phyloP scores from a whole-genome alignment of 2,113 vertebrate species.

The Sprattus sprattus region DNA sequence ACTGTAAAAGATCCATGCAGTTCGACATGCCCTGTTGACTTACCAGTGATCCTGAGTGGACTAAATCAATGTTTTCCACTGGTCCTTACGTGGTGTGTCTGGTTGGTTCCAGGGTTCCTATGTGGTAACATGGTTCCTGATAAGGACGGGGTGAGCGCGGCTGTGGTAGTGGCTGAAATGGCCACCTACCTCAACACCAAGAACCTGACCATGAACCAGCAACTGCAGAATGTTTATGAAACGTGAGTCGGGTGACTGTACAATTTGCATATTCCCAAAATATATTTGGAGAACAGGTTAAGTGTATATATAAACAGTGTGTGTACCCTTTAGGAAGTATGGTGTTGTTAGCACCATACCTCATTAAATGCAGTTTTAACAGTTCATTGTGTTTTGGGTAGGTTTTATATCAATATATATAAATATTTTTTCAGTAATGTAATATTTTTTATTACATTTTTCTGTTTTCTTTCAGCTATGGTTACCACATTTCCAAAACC shows the following conservation, averaged over 20 bases:
- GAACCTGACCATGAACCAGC: slow-evolving; percentile 74
- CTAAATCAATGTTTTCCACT: neutral
- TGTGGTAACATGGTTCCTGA: slow-evolving; percentile 86
- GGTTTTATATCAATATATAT: too few relatives aligned
- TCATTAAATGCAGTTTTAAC: too few relatives aligned
- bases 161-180: slow-evolving; percentile 89
- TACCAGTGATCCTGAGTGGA: neutral
- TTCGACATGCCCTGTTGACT: neutral
- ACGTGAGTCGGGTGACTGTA: slow-evolving; percentile 68
- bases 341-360: too few relatives aligned
- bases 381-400: too few relatives aligned
- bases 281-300: neutral
- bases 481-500: slow-evolving; percentile 86
- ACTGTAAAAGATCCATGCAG: neutral
- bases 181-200: slow-evolving; percentile 77
- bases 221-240: slow-evolving; percentile 81
- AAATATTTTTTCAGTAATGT: too few relatives aligned
- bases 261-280: neutral
- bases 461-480: slow-evolving; percentile 74
- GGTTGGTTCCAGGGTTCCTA: slow-evolving; percentile 79
- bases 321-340: too few relatives aligned
- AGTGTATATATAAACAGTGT: neutral
- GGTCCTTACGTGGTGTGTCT: neutral
- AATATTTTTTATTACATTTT: neutral
- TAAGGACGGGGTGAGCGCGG: slow-evolving; percentile 94